Percentiles rank a stretch among this genome's conserved stretches.
These are phyloP conservation scores for Crypturellus tataupa DNA, from an alignment of 2,797 vertebrate genomes.

Conservation along the genomic window DNA sequence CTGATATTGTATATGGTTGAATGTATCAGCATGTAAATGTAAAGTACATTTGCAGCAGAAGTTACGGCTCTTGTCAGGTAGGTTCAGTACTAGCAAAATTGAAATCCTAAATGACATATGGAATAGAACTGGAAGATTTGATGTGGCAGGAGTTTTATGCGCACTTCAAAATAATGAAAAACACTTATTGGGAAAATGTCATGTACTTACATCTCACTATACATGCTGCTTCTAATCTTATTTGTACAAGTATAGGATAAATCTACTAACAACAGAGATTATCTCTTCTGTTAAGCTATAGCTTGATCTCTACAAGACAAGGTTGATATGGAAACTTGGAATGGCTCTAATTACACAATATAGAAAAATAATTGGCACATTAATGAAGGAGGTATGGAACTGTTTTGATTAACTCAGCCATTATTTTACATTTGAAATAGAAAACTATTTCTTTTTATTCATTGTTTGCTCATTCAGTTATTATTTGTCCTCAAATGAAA, in stretches of 20 bases:
- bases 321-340: conserved; percentile 29
- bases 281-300: conserved; percentile 43
- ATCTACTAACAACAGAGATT: conserved; percentile 35
- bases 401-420: not conserved
- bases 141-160: conserved; percentile 18
- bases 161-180: conserved; percentile 69
- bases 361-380: conserved; percentile 48
- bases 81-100: not conserved
- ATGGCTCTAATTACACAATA: conserved; percentile 55
- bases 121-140: conserved; percentile 18
- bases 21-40: not conserved
- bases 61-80: not conserved
- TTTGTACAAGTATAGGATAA: conserved; percentile 63
- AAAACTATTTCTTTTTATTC: not conserved
- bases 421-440: not conserved
- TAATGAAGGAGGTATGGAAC: not conserved
- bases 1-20: not conserved
- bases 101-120: conserved; percentile 16
- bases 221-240: conserved; percentile 63
- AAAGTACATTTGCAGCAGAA: not conserved
- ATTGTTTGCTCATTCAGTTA: not conserved
- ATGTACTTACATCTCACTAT: conserved; percentile 52
- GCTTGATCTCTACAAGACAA: conserved; percentile 31
- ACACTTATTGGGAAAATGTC: conserved; percentile 66
- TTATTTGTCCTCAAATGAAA: not conserved